phyloP scores from a whole-genome alignment of 2,797 vertebrate species.

The Hemibagrus guttatus region DNA sequence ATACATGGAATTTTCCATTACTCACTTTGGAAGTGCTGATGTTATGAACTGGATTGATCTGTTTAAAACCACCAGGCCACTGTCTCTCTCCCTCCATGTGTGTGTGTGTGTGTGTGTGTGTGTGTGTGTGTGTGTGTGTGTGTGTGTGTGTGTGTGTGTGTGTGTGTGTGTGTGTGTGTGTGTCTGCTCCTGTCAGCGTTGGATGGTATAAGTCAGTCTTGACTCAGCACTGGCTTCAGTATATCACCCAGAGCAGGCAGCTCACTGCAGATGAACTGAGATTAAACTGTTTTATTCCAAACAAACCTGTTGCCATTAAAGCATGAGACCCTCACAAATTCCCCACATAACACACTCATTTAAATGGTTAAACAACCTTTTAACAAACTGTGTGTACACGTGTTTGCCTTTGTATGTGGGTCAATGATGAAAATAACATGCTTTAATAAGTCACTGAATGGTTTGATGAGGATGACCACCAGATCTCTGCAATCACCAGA shows the following conservation, averaged over 20 bases:
- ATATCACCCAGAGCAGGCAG: conserved; percentile 74
- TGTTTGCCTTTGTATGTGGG: not conserved
- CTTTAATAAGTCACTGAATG: not conserved
- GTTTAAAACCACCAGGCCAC: conserved; percentile 41
- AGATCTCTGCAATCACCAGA: not conserved
- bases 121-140: conserved; percentile 25
- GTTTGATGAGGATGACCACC: not conserved
- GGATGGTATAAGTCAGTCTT: conserved; percentile 75
- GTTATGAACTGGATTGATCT: conserved; percentile 42
- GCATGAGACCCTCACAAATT: not conserved
- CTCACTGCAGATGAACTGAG: conserved; percentile 67
- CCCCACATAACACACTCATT: not conserved
- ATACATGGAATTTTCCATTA: conserved; percentile 58
- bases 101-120: conserved; percentile 25
- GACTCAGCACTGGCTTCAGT: conserved; percentile 73
- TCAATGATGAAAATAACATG: not conserved
- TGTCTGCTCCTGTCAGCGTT: conserved; percentile 66
- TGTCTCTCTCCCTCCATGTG: conserved; percentile 21
- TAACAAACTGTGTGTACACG: not conserved
- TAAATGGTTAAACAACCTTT: not conserved
- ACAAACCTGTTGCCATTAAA: conserved; percentile 59
- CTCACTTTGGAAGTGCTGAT: conserved; percentile 41
- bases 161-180: conserved; percentile 35
- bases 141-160: conserved; percentile 31
- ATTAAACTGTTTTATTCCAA: conserved; percentile 61